Evolutionary conservation across 2,797 vertebrate species (phyloP).

Genomic region (Hybognathus amarus): DNA sequence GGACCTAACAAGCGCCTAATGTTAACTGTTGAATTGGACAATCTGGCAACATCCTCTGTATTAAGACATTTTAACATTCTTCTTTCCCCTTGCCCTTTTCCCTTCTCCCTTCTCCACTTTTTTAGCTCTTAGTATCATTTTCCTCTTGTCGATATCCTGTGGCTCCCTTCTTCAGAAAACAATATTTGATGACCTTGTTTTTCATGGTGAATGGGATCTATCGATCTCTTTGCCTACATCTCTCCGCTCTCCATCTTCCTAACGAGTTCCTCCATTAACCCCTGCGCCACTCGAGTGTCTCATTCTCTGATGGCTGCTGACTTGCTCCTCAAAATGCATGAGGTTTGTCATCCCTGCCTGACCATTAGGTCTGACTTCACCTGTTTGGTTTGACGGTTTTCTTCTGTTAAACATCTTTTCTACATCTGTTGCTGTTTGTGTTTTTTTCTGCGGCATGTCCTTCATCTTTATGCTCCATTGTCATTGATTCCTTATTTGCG

Average conservation of each 20-base stretch:
- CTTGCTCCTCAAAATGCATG: neutral
- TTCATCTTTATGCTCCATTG: constrained; percentile 16
- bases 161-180: constrained; percentile 25
- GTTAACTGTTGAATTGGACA: neutral
- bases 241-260: constrained; percentile 4
- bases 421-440: neutral
- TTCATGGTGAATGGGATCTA: neutral
- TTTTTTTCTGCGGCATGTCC: constrained; percentile 33
- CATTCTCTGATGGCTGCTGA: constrained; percentile 2
- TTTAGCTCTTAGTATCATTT: constrained; percentile 65
- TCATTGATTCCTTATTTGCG: neutral
- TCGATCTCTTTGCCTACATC: constrained; percentile 52
- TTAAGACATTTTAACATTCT: constrained; percentile 86
- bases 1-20: neutral
- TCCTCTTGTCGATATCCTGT: constrained; percentile 65
- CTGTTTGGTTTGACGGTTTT: neutral
- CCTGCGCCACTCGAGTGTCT: constrained; percentile 1
- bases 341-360: neutral
- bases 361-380: constrained; percentile 33
- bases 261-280: neutral
- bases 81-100: constrained; percentile 86
- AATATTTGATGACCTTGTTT: constrained; percentile 17
- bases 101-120: constrained; percentile 69
- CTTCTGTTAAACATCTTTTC: constrained; percentile 13
- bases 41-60: neutral